A percentile compares a stretch with the other conserved stretches of the same genome.
These are phyloP conservation scores for Drosophila subsilvestris DNA, from an alignment of 2,888 invertebrate species.

Conservation along the genomic window DNA sequence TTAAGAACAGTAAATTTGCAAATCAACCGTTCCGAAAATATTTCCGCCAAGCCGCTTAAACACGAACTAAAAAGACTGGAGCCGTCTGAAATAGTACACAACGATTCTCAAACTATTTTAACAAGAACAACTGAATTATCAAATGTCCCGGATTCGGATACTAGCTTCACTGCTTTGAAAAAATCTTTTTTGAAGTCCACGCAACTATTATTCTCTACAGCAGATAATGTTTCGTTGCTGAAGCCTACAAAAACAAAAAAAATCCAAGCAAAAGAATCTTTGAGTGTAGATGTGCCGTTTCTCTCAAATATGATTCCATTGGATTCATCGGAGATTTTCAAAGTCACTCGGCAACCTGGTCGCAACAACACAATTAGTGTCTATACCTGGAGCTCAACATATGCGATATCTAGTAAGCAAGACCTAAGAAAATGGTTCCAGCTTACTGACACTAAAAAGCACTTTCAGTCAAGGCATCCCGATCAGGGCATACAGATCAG, in stretches of 20 bases:
- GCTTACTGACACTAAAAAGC: background rate
- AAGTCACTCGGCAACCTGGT: background rate
- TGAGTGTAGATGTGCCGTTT: background rate
- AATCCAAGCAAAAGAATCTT: background rate
- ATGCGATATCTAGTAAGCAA: background rate
- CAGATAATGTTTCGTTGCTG: background rate
- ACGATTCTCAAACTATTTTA: background rate
- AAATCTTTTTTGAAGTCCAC: background rate
- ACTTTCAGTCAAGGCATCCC: background rate
- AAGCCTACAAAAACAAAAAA: background rate
- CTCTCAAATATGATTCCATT: constrained; percentile 4
- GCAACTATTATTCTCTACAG: background rate
- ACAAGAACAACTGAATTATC: background rate
- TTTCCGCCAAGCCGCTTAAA: background rate
- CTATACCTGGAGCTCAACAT: background rate
- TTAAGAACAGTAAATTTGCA: background rate
- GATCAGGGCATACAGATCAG: background rate
- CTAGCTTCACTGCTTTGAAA: background rate
- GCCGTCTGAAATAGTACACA: constrained; percentile 22
- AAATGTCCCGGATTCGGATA: background rate
- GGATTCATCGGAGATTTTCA: constrained; percentile 43
- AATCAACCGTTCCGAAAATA: background rate
- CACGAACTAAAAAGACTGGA: constrained; percentile 7
- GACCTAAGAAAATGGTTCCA: background rate
- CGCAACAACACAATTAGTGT: background rate